A percentile compares a stretch with the other conserved stretches of the same genome.
These are phyloP conservation scores for Drosophila grimshawi DNA, from an alignment of 1,140 invertebrate genomes.

Conservation along the genomic window DNA sequence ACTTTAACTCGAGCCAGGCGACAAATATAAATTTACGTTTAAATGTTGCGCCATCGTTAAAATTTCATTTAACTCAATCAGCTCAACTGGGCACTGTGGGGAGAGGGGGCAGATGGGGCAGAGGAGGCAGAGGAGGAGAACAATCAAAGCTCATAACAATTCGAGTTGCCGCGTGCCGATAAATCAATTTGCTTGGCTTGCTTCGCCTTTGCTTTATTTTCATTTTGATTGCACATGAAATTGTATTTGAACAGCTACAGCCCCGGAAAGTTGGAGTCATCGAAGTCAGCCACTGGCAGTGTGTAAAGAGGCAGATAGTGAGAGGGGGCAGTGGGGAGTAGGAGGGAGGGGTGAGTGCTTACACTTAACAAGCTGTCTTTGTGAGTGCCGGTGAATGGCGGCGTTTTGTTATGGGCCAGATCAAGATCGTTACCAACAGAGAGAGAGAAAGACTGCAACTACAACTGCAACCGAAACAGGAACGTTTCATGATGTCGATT, in stretches of 20 bases:
- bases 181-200: conserved; percentile 68
- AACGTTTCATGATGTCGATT: not conserved
- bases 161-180: conserved; percentile 74
- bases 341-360: not conserved
- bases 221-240: conserved; percentile 61
- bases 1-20: conserved; percentile 34
- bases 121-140: conserved; percentile 12
- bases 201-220: conserved; percentile 51
- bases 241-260: conserved; percentile 50
- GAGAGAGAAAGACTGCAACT: not conserved
- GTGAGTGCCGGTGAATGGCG: conserved; percentile 21
- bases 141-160: conserved; percentile 60
- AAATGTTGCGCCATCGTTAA: conserved; percentile 70
- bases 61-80: conserved; percentile 75
- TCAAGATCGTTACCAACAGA: conserved; percentile 20
- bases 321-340: not conserved
- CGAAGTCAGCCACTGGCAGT: not conserved
- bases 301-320: not conserved
- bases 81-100: conserved; percentile 33
- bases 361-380: conserved; percentile 40
- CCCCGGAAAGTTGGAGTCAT: conserved; percentile 30
- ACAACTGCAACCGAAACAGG: conserved; percentile 12
- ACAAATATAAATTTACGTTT: conserved; percentile 72
- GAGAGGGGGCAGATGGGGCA: not conserved
- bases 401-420: conserved; percentile 14